Percentiles rank a stretch among this genome's conserved stretches.
Conservation (phyloP, 2,113 vertebrate genomes). For the Telmatochromis sp. region DNA sequence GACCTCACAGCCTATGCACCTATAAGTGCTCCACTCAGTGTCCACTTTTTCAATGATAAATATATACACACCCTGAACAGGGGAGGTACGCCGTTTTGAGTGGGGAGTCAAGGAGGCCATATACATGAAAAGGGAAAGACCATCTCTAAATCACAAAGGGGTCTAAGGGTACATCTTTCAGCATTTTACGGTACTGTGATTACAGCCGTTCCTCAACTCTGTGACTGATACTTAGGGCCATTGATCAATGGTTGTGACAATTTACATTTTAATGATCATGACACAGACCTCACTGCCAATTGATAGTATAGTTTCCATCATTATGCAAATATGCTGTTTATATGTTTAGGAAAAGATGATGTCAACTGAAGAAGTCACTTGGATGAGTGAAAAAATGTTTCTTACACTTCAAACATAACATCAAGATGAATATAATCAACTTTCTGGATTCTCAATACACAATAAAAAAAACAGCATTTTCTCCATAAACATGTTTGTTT, state of each 20-base stretch:
- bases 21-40: not conserved
- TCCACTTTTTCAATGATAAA: not conserved
- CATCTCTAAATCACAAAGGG: not conserved
- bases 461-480: not conserved
- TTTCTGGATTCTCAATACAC: not conserved
- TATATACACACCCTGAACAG: not conserved
- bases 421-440: not conserved
- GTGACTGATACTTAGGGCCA: not conserved
- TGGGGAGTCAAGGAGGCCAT: not conserved
- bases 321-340: not conserved
- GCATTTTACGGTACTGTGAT: not conserved
- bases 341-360: not conserved
- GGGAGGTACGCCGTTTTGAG: not conserved
- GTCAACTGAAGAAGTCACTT: not conserved
- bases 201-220: not conserved
- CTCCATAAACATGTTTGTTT: not conserved
- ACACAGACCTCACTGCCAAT: not conserved
- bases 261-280: not conserved
- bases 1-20: not conserved
- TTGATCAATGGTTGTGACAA: not conserved
- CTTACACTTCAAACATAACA: not conserved
- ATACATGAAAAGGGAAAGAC: not conserved
- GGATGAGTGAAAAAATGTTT: not conserved
- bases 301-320: not conserved
- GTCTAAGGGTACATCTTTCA: not conserved